Base-by-base conservation (phyloP, 2,113 vertebrate species). In the Microtus montanus region DNA sequence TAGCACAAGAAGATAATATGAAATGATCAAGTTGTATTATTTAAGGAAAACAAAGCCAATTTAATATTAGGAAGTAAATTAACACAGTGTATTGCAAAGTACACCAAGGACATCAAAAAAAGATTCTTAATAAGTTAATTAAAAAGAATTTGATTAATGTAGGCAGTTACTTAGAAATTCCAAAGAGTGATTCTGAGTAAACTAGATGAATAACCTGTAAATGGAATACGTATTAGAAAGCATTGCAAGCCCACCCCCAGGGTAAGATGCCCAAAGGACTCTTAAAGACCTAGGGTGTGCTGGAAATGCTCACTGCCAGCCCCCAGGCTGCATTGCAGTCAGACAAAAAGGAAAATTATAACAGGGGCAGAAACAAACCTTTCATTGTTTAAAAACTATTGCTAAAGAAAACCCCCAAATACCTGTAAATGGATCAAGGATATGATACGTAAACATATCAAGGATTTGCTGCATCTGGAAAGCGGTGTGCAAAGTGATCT, bases 11-110 rank as follows among this genome's bases (percentile, higher is more conserved):
- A 85, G 11, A 52, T 14, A 52, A 19, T 74, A 2, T 86, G 28
- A 87, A 84, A 41, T 75, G 41, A 63, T 61, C 22, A 68, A 75
- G 19, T 54, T 68, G 63, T 47, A 0, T 91, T 92, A 75, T 79
- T 64, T 91, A 54, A 95, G 33, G 33, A 77, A 91, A 77, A 12
- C 30, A 74, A 77, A 44, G 20, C 82, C 52, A 82, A 78, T 75
- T 95, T 95, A 87, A 61, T 63, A 71, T 89, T 74, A 94, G 7
- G 28, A 93, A 91, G 64, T 80, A 71, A 24, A 79, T 90, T 84
- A 68, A 49, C 87, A 4, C 58, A 61, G 13, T 38, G 77, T 49
- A 91, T 35, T 79, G 75, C 44, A 49, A 1, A 88, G 52, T 28
- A 63, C 10, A 66, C 20, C 33, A 63, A 91, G 92, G 0, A 47